Conservation (phyloP, 2,888 invertebrate species). For the Drosophila pegasa region DNA sequence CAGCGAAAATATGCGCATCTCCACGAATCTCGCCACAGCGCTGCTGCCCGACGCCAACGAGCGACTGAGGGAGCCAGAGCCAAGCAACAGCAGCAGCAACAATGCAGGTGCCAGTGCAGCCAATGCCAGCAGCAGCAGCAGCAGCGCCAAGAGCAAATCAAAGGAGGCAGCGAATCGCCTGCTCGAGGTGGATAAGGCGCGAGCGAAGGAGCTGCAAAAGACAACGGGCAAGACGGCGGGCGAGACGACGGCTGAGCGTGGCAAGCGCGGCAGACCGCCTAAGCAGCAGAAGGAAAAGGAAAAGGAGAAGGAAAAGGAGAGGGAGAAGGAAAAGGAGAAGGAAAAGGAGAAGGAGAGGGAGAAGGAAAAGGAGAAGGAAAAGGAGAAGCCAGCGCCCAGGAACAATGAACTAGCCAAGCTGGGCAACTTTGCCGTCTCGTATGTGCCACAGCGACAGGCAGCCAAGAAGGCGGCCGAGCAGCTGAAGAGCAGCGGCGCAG, state of each 20-base stretch:
- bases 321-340: not conserved
- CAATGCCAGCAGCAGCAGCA: constrained; percentile 5
- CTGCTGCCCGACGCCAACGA: constrained; percentile 56
- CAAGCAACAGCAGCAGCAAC: constrained; percentile 83
- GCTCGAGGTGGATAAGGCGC: constrained; percentile 58
- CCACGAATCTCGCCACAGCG: constrained; percentile 86
- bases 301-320: not conserved
- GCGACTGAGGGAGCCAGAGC: constrained; percentile 60
- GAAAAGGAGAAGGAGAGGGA: not conserved
- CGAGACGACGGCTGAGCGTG: constrained; percentile 76
- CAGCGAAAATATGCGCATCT: constrained; percentile 91
- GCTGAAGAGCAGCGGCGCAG: constrained; percentile 91
- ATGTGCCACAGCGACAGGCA: constrained; percentile 95
- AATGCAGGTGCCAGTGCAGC: constrained; percentile 5
- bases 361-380: constrained; percentile 61
- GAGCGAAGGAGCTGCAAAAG: constrained; percentile 65
- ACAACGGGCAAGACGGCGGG: constrained; percentile 55
- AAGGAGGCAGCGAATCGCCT: constrained; percentile 31
- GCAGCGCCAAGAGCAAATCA: constrained; percentile 77
- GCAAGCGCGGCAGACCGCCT: constrained; percentile 83
- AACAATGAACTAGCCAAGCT: constrained; percentile 72
- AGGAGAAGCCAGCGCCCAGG: constrained; percentile 77
- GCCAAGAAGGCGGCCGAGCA: constrained; percentile 96
- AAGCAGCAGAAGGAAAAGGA: constrained; percentile 71
- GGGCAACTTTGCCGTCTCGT: constrained; percentile 88